phyloP scores from a whole-genome alignment of 2,797 vertebrate genomes.

The Gymnothorax reevesii region DNA sequence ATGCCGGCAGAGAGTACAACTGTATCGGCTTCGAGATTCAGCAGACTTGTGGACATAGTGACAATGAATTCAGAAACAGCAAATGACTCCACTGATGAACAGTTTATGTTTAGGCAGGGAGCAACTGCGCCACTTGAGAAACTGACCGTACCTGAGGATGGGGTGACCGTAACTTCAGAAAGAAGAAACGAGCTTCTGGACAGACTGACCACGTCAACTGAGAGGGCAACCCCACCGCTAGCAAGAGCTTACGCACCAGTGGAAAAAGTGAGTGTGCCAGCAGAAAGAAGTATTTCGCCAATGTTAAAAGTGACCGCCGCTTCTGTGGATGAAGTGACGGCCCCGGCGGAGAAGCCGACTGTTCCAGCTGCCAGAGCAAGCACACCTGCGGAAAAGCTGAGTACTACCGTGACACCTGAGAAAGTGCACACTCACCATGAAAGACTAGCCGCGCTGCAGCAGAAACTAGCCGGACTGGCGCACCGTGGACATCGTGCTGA shows the following conservation, averaged over 20 bases:
- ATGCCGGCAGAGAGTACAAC: background rate
- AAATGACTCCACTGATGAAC: too few relatives aligned
- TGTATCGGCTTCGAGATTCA: background rate
- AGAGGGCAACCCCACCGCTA: background rate
- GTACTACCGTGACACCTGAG: background rate
- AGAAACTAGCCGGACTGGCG: background rate
- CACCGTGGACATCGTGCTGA: background rate
- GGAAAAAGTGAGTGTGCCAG: background rate
- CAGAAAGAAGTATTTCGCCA: constrained; percentile 37
- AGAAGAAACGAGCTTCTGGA: constrained; percentile 36
- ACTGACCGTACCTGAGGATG: background rate
- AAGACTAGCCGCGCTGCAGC: background rate
- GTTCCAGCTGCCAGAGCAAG: background rate
- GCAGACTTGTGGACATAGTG: background rate
- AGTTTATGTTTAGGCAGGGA: too few relatives aligned
- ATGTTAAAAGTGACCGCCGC: background rate
- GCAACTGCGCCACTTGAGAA: background rate
- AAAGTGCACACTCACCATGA: background rate
- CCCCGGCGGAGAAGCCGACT: background rate
- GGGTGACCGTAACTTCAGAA: constrained; percentile 24
- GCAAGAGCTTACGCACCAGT: background rate
- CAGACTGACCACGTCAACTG: background rate
- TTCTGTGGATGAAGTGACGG: background rate
- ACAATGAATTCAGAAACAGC: constrained; percentile 1
- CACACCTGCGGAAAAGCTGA: background rate